Evolutionary conservation across 2,888 invertebrate genomes (phyloP).

Genomic region (Drosophila eohydei): DNA sequence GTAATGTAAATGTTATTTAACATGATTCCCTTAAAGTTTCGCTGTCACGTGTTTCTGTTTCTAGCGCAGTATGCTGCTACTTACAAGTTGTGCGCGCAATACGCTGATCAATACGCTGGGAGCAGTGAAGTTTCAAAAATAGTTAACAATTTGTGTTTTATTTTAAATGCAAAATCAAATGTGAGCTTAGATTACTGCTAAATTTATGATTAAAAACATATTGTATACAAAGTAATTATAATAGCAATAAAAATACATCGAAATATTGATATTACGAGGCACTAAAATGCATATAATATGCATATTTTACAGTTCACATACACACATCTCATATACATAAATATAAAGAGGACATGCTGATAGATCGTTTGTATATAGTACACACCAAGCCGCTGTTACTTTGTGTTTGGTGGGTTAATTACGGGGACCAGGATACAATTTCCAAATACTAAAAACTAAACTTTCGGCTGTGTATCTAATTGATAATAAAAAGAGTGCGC

Average conservation of each 20-base stretch:
- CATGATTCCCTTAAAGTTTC: neutral
- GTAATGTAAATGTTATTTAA: neutral
- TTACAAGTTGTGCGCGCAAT: neutral
- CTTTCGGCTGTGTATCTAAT: constrained; percentile 6
- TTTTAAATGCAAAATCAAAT: constrained; percentile 56
- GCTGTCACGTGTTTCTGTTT: neutral
- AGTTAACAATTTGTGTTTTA: constrained; percentile 22
- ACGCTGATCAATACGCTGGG: neutral
- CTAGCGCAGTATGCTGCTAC: neutral
- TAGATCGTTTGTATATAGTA: constrained; percentile 13
- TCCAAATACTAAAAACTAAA: constrained; percentile 24
- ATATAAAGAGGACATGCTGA: constrained; percentile 14
- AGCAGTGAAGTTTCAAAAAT: neutral
- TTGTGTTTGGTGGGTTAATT: constrained; percentile 40
- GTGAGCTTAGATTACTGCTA: constrained; percentile 42
- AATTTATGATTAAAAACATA: constrained; percentile 53
- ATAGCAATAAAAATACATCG: constrained; percentile 53
- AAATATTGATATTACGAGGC: constrained; percentile 65
- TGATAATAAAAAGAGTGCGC: neutral
- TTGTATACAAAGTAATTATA: constrained; percentile 44
- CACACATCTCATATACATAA: constrained; percentile 6
- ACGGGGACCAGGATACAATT: constrained; percentile 24
- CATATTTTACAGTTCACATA: constrained; percentile 5
- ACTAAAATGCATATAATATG: constrained; percentile 47
- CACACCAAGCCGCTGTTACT: constrained; percentile 8